Evolutionary conservation across 2,113 vertebrate genomes (phyloP).

Genomic region (Egretta garzetta): DNA sequence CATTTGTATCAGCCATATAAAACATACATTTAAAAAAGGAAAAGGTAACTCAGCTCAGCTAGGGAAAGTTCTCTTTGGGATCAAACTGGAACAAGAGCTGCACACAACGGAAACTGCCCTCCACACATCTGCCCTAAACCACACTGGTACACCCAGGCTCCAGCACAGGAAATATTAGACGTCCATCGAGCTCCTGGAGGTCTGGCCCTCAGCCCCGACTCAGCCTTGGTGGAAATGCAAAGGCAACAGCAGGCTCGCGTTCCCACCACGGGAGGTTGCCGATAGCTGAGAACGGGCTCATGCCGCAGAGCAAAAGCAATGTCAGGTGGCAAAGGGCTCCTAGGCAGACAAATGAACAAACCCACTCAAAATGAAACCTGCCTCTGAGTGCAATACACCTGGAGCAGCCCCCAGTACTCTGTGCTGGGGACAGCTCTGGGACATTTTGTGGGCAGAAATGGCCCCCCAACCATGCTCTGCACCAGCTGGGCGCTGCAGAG

Average conservation of each 20-base stretch:
- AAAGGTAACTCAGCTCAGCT: not conserved
- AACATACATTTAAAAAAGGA: not conserved
- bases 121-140: not conserved
- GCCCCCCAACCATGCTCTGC: not conserved
- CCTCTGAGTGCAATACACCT: not conserved
- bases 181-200: not conserved
- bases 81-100: not conserved
- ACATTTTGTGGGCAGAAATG: not conserved
- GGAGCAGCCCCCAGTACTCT: not conserved
- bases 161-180: not conserved
- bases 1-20: not conserved
- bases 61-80: not conserved
- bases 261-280: not conserved
- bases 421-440: not conserved
- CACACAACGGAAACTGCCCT: fast-evolving
- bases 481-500: not conserved
- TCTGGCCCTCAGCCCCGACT: not conserved
- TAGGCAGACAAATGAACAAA: not conserved
- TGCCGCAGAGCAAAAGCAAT: not conserved
- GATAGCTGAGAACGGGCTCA: fast-evolving
- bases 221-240: not conserved
- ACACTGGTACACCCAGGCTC: not conserved
- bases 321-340: not conserved
- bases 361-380: not conserved
- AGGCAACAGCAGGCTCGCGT: fast-evolving